A percentile compares a stretch with the other conserved stretches of the same genome.
phyloP scores from a whole-genome alignment of 2,797 vertebrate species.

The Enteromius radiatus region DNA sequence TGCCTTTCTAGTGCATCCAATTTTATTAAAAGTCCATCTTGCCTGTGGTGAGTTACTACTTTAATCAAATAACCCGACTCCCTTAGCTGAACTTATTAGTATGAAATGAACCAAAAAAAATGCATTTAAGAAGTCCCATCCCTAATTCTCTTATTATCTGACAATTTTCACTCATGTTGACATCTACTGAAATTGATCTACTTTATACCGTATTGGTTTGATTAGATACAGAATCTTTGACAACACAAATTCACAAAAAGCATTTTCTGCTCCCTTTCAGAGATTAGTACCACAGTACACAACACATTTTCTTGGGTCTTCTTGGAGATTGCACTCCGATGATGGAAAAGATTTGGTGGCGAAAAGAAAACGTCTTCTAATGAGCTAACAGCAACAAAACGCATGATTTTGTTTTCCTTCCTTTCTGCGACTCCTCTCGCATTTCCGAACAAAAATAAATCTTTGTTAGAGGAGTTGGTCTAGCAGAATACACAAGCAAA shows the following conservation, averaged over 20 bases:
- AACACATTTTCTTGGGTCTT: background rate
- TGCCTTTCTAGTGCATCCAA: background rate
- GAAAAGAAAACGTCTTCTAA: slow-evolving; percentile 8
- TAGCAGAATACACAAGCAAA: slow-evolving; percentile 32
- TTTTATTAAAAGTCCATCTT: slow-evolving; percentile 5
- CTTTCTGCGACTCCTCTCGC: slow-evolving; percentile 16
- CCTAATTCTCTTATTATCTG: background rate
- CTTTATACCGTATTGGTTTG: background rate
- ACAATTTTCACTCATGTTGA: background rate
- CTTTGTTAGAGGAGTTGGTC: slow-evolving; percentile 35
- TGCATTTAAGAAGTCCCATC: background rate
- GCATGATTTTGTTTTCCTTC: slow-evolving; percentile 13
- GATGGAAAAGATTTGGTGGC: slow-evolving; percentile 16
- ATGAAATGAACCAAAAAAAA: background rate
- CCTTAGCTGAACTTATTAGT: background rate
- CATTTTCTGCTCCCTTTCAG: background rate
- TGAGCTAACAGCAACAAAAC: slow-evolving; percentile 14
- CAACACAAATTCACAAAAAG: background rate
- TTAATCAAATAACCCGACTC: background rate
- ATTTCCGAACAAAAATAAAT: slow-evolving; percentile 41
- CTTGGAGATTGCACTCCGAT: background rate
- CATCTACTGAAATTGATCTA: background rate
- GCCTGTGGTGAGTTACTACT: background rate
- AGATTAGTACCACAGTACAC: background rate
- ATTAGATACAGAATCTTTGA: background rate